Evolutionary conservation across 2,888 invertebrate species (phyloP).

Genomic region (Heliconius aoede): DNA sequence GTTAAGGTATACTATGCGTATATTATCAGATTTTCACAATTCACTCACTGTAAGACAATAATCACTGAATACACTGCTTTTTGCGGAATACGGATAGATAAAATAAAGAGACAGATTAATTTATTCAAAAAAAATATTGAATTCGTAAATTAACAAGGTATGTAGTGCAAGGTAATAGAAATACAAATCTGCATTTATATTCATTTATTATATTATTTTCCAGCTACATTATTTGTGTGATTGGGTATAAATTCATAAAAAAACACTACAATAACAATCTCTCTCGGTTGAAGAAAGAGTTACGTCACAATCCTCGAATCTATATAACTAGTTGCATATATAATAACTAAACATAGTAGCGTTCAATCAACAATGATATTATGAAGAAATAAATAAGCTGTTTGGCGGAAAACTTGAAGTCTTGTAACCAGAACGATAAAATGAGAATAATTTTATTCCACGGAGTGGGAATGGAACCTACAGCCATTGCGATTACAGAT

Average conservation of each 20-base stretch:
- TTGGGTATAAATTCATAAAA: constrained; percentile 61
- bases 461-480: too few relatives aligned
- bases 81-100: too few relatives aligned
- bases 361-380: constrained; percentile 38
- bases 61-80: background rate
- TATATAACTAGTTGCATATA: constrained; percentile 45
- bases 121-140: background rate
- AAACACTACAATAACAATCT: constrained; percentile 58
- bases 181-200: constrained; percentile 37
- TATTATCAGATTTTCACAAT: too few relatives aligned
- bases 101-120: background rate
- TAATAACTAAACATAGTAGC: constrained; percentile 41
- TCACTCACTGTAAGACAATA: too few relatives aligned
- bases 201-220: constrained; percentile 51
- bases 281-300: constrained; percentile 39
- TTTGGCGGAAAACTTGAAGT: too few relatives aligned
- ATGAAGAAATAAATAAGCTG: too few relatives aligned
- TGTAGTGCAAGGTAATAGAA: constrained; percentile 31
- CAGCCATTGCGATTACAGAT: too few relatives aligned
- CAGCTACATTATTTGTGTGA: constrained; percentile 57
- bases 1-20: too few relatives aligned
- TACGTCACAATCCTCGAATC: constrained; percentile 47
- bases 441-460: too few relatives aligned
- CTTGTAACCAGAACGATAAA: too few relatives aligned
- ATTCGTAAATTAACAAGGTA: constrained; percentile 14